These are phyloP conservation scores for Dynastes maya DNA, from an alignment of 2,888 invertebrate species.

Conservation along the genomic window DNA sequence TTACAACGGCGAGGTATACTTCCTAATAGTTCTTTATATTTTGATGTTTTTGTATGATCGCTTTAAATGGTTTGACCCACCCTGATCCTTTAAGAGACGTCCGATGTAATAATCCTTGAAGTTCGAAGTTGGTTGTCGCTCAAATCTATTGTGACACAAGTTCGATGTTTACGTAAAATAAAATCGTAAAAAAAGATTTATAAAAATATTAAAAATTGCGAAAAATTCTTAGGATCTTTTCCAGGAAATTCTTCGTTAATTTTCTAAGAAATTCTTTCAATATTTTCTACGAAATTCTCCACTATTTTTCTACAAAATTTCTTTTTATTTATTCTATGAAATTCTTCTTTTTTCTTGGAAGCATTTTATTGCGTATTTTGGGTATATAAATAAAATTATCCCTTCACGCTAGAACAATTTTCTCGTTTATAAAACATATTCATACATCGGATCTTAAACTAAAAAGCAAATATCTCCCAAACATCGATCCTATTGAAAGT, in stretches of 20 bases:
- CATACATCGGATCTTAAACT: not conserved
- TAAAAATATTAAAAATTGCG: too few species aligned
- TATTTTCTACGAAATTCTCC: too few species aligned
- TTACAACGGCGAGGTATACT: slow-evolving; percentile 55
- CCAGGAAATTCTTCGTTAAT: too few species aligned
- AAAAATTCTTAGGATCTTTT: too few species aligned
- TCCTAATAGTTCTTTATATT: slow-evolving; percentile 62
- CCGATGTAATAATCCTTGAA: slow-evolving; percentile 8
- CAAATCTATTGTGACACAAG: slow-evolving; percentile 20
- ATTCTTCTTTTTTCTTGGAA: too few species aligned
- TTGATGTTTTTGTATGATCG: slow-evolving; percentile 62
- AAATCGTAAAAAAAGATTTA: not conserved
- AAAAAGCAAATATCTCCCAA: not conserved
- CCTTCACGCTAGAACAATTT: too few species aligned
- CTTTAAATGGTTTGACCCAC: slow-evolving; percentile 69
- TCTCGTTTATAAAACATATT: too few species aligned
- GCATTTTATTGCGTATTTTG: too few species aligned
- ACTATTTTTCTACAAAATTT: too few species aligned
- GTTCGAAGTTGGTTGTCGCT: slow-evolving; percentile 25
- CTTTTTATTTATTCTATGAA: too few species aligned
- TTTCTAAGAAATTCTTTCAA: too few species aligned
- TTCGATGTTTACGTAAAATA: not conserved
- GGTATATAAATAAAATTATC: too few species aligned
- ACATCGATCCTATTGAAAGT: not conserved
- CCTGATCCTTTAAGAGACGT: slow-evolving; percentile 53